Evolutionary conservation across 2,888 invertebrate genomes (phyloP).

Genomic region (Orthonychiurus folsomi): DNA sequence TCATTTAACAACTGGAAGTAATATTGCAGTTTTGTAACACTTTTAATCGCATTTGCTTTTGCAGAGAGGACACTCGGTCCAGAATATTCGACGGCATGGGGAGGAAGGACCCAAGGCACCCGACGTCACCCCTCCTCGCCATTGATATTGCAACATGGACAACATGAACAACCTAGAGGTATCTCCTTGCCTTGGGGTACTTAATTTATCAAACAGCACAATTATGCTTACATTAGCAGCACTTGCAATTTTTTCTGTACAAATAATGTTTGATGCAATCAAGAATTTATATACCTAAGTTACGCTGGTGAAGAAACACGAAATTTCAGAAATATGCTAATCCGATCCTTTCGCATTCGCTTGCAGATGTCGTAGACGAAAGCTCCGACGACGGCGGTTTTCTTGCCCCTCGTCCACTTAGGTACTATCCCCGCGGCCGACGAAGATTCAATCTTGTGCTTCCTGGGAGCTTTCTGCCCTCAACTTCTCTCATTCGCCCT

Average conservation of each 20-base stretch:
- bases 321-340: background rate
- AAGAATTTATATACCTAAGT: too few relatives aligned
- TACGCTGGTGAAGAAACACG: too few relatives aligned
- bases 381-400: constrained; percentile 41
- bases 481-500: constrained; percentile 36
- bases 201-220: constrained; percentile 29
- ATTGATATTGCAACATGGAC: constrained; percentile 39
- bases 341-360: constrained; percentile 4
- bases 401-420: constrained; percentile 38
- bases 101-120: constrained; percentile 32
- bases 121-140: constrained; percentile 40
- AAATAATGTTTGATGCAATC: too few relatives aligned
- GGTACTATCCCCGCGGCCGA: constrained; percentile 39
- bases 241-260: background rate
- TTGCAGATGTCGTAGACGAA: constrained; percentile 38
- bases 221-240: constrained; percentile 15
- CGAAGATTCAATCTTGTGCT: constrained; percentile 41
- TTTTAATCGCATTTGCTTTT: too few relatives aligned
- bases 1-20: too few relatives aligned
- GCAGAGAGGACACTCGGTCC: too few relatives aligned
- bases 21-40: too few relatives aligned
- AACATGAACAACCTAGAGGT: constrained; percentile 37
- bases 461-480: constrained; percentile 40
- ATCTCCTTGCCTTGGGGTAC: constrained; percentile 34
- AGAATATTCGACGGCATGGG: too few relatives aligned